Base-by-base conservation (phyloP, 2,113 vertebrate genomes). In the Alligator sinensis region DNA sequence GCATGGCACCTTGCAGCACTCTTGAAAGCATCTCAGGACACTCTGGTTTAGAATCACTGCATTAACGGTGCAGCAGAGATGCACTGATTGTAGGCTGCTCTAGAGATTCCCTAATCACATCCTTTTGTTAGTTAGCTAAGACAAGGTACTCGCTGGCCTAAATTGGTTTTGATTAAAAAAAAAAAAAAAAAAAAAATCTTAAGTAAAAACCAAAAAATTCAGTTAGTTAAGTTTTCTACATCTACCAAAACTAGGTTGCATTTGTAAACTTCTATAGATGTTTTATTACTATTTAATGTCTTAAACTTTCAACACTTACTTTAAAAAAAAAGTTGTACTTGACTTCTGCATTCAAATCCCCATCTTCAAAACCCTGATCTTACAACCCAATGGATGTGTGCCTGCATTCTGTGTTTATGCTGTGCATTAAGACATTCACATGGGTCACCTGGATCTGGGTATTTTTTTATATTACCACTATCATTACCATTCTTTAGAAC, bases 61-160 rank as follows among this genome's bases (percentile, higher is more conserved):
- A 38, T 38, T 57, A 61, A 76, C 55, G 77, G 17, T 78, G 90
- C 86, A 88, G 80, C 9, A 87, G 78, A 24, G 22, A 87, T 5
- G 16, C 7, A 82, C 10, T 77, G 58, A 91, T 90, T 86, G 87
- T 2, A 62, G n/a, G 16, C 88, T 92, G 90, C 80, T 62, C 80
- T 77, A 61, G 11, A 66, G 61, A 89, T 14, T 78, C 95, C 28
- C 63, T 4, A 25, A 38, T 38, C 38, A 8, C 38, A 38, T 38
- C 38, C 38, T 38, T 38, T 38, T 38, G 38, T 38, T 38, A 38
- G 38, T 38, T 38, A 38, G 38, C 38, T 38, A 38, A 38, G 38
- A 38, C 6, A 5, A 38, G 38, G 38, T 38, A 38, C 38, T 6
- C 7, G 5, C 38, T 38, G 38, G 38, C 38, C 38, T 6, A 38